Evolutionary conservation across 1,140 invertebrate species (phyloP).

Genomic region (Drosophila kikkawai): DNA sequence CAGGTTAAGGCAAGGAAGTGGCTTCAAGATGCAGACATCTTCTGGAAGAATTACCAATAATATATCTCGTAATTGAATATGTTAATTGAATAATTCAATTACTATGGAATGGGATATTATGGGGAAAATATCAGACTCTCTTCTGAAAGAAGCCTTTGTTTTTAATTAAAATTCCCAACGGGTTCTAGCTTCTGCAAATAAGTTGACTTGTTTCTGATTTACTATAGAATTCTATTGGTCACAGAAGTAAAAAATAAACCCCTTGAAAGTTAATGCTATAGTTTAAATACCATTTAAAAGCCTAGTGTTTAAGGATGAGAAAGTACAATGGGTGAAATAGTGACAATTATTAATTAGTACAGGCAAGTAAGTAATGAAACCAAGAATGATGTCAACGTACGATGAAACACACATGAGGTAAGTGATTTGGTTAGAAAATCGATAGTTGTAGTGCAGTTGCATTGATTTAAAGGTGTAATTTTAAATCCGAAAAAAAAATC

Average conservation of each 20-base stretch:
- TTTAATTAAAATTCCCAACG: background rate
- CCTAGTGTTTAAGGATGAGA: background rate
- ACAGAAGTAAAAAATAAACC: background rate
- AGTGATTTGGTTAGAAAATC: background rate
- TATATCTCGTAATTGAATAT: background rate
- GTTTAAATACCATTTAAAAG: background rate
- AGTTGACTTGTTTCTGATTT: background rate
- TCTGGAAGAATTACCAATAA: background rate
- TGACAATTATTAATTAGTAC: constrained; percentile 3
- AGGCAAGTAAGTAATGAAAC: background rate
- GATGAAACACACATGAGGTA: background rate
- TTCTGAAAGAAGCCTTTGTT: no score
- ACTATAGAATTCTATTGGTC: background rate
- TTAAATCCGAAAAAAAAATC: background rate
- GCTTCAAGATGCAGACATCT: background rate
- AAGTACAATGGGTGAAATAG: background rate
- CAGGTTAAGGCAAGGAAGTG: background rate
- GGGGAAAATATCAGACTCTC: no score
- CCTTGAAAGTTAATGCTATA: no score
- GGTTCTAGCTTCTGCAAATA: background rate
- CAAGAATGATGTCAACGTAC: background rate
- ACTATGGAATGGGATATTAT: no score
- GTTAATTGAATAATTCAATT: background rate
- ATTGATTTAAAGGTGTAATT: background rate
- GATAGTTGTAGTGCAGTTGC: constrained; percentile 8